phyloP scores from a whole-genome alignment of 1,140 invertebrate genomes.

The Chironomus striatipennis region DNA sequence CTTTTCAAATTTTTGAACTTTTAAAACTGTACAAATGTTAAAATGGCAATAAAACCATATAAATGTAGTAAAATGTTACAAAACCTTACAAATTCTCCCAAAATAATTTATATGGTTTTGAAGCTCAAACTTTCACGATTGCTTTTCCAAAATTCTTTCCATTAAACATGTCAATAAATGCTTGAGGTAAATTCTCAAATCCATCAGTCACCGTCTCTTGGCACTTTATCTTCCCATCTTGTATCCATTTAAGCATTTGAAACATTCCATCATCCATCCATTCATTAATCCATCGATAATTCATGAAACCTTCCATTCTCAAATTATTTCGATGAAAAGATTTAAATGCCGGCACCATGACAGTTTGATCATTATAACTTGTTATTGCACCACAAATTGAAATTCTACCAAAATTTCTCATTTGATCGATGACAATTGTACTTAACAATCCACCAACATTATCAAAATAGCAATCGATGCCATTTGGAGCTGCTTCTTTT shows the following conservation, averaged over 20 bases:
- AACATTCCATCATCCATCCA: constrained; percentile 47
- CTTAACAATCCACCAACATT: constrained; percentile 59
- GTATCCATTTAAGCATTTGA: constrained; percentile 48
- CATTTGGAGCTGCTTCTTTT: constrained; percentile 50
- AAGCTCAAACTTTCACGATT: constrained; percentile 45
- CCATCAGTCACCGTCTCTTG: constrained; percentile 52
- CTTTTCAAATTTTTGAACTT: too few species aligned
- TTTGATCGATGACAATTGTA: constrained; percentile 47
- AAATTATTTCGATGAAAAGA: constrained; percentile 41
- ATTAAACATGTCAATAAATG: constrained; percentile 51
- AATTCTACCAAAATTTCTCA: constrained; percentile 49
- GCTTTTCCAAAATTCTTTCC: constrained; percentile 58
- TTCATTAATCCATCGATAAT: constrained; percentile 32
- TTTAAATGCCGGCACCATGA: background rate
- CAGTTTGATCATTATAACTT: background rate
- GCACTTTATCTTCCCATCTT: constrained; percentile 51
- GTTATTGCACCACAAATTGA: constrained; percentile 51
- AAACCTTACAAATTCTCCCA: too few species aligned
- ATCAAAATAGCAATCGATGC: constrained; percentile 60
- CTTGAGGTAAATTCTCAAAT: constrained; percentile 54
- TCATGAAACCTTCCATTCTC: constrained; percentile 53
- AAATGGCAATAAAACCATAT: too few species aligned
- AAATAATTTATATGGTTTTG: too few species aligned
- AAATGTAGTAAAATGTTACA: too few species aligned
- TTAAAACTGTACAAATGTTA: too few species aligned